phyloP scores from a whole-genome alignment of 2,888 invertebrate species.

The Smittia sp. region DNA sequence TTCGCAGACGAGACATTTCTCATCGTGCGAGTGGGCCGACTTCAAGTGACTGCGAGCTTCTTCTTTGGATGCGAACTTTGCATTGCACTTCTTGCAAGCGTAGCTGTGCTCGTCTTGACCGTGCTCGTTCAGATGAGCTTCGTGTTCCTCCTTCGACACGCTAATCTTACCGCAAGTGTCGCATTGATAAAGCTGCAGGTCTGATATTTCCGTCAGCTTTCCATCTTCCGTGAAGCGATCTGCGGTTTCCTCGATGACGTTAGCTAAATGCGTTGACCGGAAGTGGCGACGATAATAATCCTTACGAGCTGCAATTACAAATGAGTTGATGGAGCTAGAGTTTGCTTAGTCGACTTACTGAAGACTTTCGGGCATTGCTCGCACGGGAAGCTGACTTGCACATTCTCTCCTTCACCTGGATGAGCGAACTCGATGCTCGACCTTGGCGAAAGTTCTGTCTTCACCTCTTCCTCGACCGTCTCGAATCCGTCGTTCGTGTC shows the following conservation, averaged over 20 bases:
- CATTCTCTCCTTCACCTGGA: neutral
- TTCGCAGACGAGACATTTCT: neutral
- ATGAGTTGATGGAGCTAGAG: no score
- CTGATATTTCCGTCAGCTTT: neutral
- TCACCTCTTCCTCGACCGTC: neutral
- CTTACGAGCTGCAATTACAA: neutral
- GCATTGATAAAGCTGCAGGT: constrained; percentile 19
- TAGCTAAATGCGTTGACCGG: neutral
- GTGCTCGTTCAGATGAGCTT: neutral
- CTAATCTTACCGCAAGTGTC: constrained; percentile 12
- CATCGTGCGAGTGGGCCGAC: constrained; percentile 3
- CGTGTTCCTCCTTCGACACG: neutral
- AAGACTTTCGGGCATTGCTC: constrained; percentile 12
- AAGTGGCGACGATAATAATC: constrained; percentile 14
- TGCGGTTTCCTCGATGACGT: neutral
- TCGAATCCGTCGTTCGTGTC: constrained; percentile 3
- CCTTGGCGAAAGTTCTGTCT: neutral
- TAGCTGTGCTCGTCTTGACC: neutral
- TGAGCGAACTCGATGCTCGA: neutral
- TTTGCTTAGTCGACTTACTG: neutral
- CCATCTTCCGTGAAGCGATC: neutral
- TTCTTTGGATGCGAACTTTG: constrained; percentile 1
- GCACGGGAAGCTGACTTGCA: neutral
- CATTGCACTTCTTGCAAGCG: constrained; percentile 15
- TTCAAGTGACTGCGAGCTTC: constrained; percentile 13